Conservation (phyloP, 2,797 vertebrate genomes). For the Threskiornis aethiopicus region DNA sequence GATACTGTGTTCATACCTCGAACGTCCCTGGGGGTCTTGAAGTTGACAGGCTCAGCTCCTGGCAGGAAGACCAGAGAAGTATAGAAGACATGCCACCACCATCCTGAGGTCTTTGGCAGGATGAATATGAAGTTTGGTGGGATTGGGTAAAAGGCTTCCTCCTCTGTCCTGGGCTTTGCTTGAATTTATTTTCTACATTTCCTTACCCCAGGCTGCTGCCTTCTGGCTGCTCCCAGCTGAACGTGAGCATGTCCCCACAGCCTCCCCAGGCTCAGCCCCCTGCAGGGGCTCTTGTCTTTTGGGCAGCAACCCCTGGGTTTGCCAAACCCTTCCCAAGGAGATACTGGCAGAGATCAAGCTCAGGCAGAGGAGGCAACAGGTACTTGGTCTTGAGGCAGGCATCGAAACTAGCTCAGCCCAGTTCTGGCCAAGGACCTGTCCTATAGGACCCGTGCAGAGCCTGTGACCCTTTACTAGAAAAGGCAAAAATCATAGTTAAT, state of each 20-base stretch:
- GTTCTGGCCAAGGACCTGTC: accelerated
- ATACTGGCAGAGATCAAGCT: not conserved
- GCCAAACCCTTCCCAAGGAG: accelerated
- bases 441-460: accelerated
- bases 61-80: not conserved
- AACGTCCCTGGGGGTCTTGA: not conserved
- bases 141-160: accelerated
- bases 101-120: not conserved
- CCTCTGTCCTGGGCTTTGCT: not conserved
- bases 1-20: accelerated
- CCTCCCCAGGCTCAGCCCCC: not conserved
- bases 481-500: not conserved
- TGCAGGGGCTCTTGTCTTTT: not conserved
- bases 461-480: not conserved
- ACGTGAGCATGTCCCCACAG: accelerated
- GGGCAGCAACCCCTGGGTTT: accelerated
- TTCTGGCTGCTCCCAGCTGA: not conserved
- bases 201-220: not conserved
- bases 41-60: not conserved
- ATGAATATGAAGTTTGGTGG: not conserved
- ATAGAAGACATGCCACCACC: not conserved
- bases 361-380: not conserved
- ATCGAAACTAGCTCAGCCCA: not conserved
- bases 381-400: not conserved
- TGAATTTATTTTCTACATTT: not conserved